Base-by-base conservation (phyloP, 2,888 invertebrate genomes). In the Tridacna gigas region DNA sequence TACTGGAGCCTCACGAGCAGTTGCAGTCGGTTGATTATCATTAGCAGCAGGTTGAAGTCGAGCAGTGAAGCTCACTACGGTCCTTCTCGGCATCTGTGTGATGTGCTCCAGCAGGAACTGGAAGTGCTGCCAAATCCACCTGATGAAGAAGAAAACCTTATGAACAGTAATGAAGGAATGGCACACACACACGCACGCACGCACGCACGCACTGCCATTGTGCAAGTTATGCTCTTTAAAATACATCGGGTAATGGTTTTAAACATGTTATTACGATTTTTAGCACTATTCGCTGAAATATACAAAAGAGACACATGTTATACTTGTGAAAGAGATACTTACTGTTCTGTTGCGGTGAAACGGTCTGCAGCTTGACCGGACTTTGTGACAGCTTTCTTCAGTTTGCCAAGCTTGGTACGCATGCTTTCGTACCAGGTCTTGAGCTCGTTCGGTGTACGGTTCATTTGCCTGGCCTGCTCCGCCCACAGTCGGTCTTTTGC, bases 371-470 rank as follows among this genome's bases (percentile, higher is more conserved):
- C 51, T 51, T 51, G 51, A 51, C 11, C 11, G 11, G 51, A 51
- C 51, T 51, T 51, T 18, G 51, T 51, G 18, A 51, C 51, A 51
- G 51, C 51, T 51, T 51, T 51, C 18, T 12, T 61, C 61, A 61
- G 61, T 61, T 61, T 22, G 22, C 61, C 18, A n/a, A 61, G 12
- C 61, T 61, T 61, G 13, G 61, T 61, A 61, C 61, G 61, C 61
- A 61, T 61, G n/a, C 18, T 61, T n/a, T 61, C 61, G 61, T 15
- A 61, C 61, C 71, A 45, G 15, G 37, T 28, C 15, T 47, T 9
- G 9, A 45, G 61, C 61, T 12, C 61, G 25, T 11, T 13, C 11
- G 51, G 15, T 15, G 11, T 15, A 13, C 11, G 12, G 15, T 51
- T 15, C 51, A 51, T 11, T 15, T 51, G 11, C 51, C 15, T 15